Percentiles rank a stretch among this genome's conserved stretches.
Conservation (phyloP, 2,888 invertebrate genomes). For the Villa cingulata region DNA sequence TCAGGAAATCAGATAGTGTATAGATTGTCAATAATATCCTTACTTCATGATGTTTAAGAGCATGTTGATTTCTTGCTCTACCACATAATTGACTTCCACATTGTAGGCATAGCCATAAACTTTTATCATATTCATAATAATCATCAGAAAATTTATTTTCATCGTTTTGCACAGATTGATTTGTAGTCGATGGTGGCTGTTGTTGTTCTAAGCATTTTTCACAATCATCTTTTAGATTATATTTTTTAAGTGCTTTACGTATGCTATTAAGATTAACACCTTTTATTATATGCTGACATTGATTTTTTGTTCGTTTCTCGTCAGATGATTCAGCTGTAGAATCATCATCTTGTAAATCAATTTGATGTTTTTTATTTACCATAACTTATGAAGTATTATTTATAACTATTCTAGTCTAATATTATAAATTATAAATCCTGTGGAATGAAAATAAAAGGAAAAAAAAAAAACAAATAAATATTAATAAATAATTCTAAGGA, state of each 20-base stretch:
- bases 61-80: slow-evolving; percentile 52
- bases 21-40: not conserved
- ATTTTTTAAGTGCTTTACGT: slow-evolving; percentile 42
- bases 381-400: too few relatives aligned
- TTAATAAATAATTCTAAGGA: too few relatives aligned
- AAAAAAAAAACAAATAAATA: too few relatives aligned
- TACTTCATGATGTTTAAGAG: slow-evolving; percentile 53
- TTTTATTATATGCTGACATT: slow-evolving; percentile 56
- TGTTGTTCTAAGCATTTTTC: slow-evolving; percentile 44
- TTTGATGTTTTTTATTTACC: slow-evolving; percentile 61
- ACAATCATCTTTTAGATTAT: slow-evolving; percentile 44
- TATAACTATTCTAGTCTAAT: too few relatives aligned
- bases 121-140: slow-evolving; percentile 37
- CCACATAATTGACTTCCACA: slow-evolving; percentile 71
- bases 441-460: too few relatives aligned
- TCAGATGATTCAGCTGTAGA: slow-evolving; percentile 59
- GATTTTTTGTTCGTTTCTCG: slow-evolving; percentile 42
- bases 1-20: too few relatives aligned
- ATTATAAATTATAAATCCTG: too few relatives aligned
- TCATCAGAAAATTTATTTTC: slow-evolving; percentile 16
- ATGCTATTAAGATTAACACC: slow-evolving; percentile 49
- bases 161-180: not conserved
- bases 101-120: slow-evolving; percentile 66
- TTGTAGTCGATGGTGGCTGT: slow-evolving; percentile 33
- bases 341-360: slow-evolving; percentile 46